A percentile compares a stretch with the other conserved stretches of the same genome.
Evolutionary conservation across 2,113 vertebrate genomes (phyloP).

Genomic region (Brachypteracias leptosomus): DNA sequence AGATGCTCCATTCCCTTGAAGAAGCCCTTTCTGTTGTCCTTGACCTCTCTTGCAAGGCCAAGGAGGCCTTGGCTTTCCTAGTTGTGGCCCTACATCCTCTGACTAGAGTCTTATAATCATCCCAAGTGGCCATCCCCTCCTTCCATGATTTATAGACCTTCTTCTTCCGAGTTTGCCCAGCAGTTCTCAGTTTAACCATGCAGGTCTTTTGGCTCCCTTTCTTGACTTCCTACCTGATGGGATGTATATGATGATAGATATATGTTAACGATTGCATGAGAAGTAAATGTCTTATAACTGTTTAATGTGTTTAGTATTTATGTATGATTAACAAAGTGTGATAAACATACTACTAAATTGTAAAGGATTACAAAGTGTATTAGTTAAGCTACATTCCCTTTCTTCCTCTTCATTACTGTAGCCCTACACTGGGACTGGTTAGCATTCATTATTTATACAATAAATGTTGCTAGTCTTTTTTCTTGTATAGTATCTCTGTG

Average conservation of each 20-base stretch:
- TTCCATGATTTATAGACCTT: no score
- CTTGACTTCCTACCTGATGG: no score
- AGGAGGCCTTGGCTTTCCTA: no score
- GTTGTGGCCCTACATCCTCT: no score
- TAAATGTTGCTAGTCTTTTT: background rate
- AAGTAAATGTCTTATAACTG: background rate
- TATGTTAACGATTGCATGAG: background rate
- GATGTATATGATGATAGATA: background rate
- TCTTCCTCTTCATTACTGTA: background rate
- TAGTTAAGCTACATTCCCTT: background rate
- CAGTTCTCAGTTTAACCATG: no score
- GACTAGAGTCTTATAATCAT: no score
- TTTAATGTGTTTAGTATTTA: constrained; percentile 22
- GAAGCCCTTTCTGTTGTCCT: no score
- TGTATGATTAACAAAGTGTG: constrained; percentile 6
- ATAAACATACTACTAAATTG: constrained; percentile 13
- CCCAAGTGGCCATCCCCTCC: no score
- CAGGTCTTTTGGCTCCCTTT: no score
- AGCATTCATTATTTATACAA: background rate
- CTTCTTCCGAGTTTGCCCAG: no score
- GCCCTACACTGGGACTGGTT: background rate
- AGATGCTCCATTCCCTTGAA: no score
- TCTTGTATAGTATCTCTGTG: background rate
- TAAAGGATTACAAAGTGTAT: constrained; percentile 6
- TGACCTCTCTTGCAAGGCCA: no score